Conservation (phyloP, 2,113 vertebrate genomes). For the Hydrolagus affinis region DNA sequence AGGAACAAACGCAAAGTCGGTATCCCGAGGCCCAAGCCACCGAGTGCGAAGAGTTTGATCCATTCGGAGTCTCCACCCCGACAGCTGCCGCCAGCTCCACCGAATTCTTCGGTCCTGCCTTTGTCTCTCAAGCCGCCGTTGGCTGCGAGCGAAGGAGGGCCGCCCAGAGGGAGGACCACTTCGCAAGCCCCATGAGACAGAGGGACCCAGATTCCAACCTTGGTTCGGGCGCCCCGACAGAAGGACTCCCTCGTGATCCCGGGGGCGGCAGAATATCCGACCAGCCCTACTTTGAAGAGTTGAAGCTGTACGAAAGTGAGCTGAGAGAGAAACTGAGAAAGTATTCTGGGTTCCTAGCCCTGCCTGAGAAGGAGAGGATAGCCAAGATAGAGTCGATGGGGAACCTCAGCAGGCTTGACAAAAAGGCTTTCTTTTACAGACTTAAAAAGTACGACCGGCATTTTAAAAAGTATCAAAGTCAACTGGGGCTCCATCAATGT, state of each 20-base stretch:
- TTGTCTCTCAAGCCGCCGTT: neutral
- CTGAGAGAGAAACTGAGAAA: slow-evolving; percentile 42
- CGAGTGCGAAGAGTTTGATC: neutral
- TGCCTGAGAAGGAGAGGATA: slow-evolving; percentile 36
- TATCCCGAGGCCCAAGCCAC: neutral
- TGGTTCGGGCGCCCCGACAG: neutral
- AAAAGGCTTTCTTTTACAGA: slow-evolving; percentile 35
- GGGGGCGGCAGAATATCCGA: neutral
- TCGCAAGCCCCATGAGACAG: too few relatives aligned
- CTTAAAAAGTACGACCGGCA: slow-evolving; percentile 38
- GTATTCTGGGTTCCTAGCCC: slow-evolving; percentile 38
- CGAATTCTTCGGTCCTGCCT: neutral
- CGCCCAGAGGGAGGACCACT: neutral
- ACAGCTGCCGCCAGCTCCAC: too few relatives aligned
- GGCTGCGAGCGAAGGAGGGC: neutral
- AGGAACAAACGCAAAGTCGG: neutral
- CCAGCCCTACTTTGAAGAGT: slow-evolving; percentile 26
- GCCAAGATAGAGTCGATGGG: slow-evolving; percentile 33
- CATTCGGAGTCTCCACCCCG: neutral
- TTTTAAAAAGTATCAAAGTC: slow-evolving; percentile 36
- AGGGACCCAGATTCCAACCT: neutral
- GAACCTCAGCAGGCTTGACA: slow-evolving; percentile 37
- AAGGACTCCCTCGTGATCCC: too few relatives aligned
- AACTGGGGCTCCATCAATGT: neutral
- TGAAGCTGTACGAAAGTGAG: slow-evolving; percentile 30